Base-by-base conservation (phyloP, 2,113 vertebrate genomes). In the Cheilinus undulatus region DNA sequence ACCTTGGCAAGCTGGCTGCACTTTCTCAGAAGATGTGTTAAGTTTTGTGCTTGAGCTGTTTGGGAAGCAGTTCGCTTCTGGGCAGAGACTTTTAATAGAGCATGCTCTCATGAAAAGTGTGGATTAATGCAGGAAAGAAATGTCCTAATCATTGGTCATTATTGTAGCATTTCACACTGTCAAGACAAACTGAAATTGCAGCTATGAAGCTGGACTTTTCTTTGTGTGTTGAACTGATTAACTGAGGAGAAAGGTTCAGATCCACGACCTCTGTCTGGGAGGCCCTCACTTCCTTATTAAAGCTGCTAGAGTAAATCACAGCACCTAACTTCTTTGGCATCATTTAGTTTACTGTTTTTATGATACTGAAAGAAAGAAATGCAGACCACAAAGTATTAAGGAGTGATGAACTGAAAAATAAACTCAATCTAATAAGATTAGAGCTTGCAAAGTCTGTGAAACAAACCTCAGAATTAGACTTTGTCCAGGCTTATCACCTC, bases 231-330 rank as follows among this genome's bases (percentile, higher is more conserved):
- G 64, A 54, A 48, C 89, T 79, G 72, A 92, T 84, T 82, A 86
- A 82, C 76, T 46, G 51, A 73, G 67, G 46, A 60, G 69, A 7
- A 22, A 78, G 85, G 84, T 90, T 78, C 85, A 65, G 60, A 79
- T 84, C 73, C 71, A 19, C 85, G 88, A 88, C 86, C 91, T 84
- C 76, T 74, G 42, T 80, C 73, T 86, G 66, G 87, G 78, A 82
- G 86, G 63, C 78, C 69, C 77, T 81, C 76, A 56, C 71, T 70
- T 87, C 78, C 84, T 71, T 74, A 80, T 85, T 88, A 88, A 84
- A 84, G 84, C 63, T 72, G 80, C 58, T 63, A 85, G 78, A 88
- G 80, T 89, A 90, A 92, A 93, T 92, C 88, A 83, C 62, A 69
- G 76, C 66, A 69, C 74, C 78, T 90, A 87, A 89, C 32, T 92